Conservation (phyloP, 37 sponge, comb jelly and placozoan genomes). For the Lycopodina hypogea region DNA sequence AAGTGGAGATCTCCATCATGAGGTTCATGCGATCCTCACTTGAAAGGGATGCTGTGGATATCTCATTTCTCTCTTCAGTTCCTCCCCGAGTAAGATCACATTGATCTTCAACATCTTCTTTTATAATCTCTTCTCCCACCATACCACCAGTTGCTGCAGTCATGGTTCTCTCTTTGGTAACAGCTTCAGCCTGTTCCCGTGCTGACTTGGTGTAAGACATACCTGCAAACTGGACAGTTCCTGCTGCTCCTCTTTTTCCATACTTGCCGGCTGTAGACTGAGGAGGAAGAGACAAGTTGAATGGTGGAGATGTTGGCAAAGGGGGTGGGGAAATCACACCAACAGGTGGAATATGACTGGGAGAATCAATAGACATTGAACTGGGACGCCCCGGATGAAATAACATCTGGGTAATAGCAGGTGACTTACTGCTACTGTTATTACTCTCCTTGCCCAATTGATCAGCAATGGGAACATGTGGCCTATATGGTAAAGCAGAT, state of each 20-base stretch:
- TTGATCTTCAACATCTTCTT: too few relatives aligned
- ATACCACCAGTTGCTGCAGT: too few relatives aligned
- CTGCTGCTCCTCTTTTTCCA: background rate
- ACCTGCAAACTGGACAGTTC: conserved; percentile 38
- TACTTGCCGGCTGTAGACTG: background rate
- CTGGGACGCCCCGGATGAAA: too few relatives aligned
- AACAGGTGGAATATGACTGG: conserved; percentile 28
- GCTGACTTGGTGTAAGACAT: background rate
- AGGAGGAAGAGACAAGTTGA: background rate
- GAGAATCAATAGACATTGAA: background rate
- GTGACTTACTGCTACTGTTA: background rate
- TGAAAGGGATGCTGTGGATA: background rate
- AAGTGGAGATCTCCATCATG: conserved; percentile 23
- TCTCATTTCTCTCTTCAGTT: background rate
- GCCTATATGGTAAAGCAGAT: background rate
- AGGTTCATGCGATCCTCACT: conserved; percentile 12
- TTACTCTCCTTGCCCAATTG: background rate
- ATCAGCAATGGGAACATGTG: too few relatives aligned
- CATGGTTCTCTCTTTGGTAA: too few relatives aligned
- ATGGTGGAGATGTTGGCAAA: conserved; percentile 11
- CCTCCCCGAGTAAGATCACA: too few relatives aligned
- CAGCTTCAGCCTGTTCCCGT: too few relatives aligned
- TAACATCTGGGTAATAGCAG: too few relatives aligned
- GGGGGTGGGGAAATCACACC: conserved; percentile 11
- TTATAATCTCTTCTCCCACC: too few relatives aligned